Evolutionary conservation across 2,113 vertebrate species (phyloP).

Genomic region (Clarias batrachus): DNA sequence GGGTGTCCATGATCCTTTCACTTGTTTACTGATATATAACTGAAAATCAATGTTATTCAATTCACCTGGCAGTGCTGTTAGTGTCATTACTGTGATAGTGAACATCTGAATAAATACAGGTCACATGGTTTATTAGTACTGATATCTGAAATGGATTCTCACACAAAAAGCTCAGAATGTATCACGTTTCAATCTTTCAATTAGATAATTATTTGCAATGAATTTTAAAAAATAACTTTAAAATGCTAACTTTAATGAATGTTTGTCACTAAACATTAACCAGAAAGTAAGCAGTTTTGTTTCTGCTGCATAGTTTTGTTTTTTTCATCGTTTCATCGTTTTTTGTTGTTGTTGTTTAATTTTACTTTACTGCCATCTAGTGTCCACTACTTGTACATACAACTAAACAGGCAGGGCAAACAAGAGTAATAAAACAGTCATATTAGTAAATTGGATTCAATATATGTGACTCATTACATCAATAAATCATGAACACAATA

Average conservation of each 20-base stretch:
- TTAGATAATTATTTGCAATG: not conserved
- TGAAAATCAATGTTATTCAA: too few relatives aligned
- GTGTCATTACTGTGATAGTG: not conserved
- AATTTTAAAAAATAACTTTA: not conserved
- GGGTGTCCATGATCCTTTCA: too few relatives aligned
- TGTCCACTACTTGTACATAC: not conserved
- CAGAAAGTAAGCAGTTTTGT: not conserved
- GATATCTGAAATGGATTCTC: not conserved
- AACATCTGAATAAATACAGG: not conserved
- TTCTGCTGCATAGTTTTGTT: not conserved
- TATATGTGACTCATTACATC: not conserved
- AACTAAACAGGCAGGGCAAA: not conserved
- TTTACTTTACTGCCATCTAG: slow-evolving; percentile 11
- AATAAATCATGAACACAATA: not conserved
- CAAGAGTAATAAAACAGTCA: not conserved
- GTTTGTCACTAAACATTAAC: not conserved
- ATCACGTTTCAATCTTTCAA: not conserved
- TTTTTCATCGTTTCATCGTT: too few relatives aligned
- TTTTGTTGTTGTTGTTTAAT: not conserved
- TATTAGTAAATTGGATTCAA: not conserved
- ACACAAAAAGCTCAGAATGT: not conserved
- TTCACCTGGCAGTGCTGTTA: too few relatives aligned
- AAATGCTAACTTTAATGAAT: not conserved
- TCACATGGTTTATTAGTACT: not conserved
- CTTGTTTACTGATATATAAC: too few relatives aligned